Evolutionary conservation across 2,113 vertebrate species (phyloP), one percentile per base, ranked within the genome.

Genomic region (Melanerpes formicivorus): DNA sequence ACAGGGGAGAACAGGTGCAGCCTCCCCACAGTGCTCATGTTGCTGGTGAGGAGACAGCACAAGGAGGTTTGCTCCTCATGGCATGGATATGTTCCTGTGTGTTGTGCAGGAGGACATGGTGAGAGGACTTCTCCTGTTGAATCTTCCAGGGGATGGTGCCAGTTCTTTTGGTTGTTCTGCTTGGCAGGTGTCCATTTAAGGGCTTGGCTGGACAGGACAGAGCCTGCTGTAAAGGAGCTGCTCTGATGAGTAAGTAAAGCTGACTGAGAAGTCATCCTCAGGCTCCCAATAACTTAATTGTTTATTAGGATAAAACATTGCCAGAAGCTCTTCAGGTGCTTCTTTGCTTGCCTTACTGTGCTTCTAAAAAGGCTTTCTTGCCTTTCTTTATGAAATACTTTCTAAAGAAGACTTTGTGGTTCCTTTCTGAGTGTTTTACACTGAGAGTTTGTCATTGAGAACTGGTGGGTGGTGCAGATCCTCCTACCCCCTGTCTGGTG

Each of bases 261-360:
- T 0, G 6, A 11, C 71, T 87, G 84, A 60, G 81, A 90, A 93
- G 66, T 84, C 78, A 30, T 93, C 84, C 87, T 73, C 84, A 62
- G 91, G 87, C 87, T 89, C 0, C 0, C 84, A 91, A 14, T 87
- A 81, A 60, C 69, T 80, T 88, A 81, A 85, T 87, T 66, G 44
- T 78, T 88, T 72, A 79, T 92, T 89, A 75, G 90, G 70, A 60
- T 80, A 78, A 84, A 88, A 32, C 46, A 5, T 67, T 71, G 88
- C 95, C 91, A 81, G 93, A 34, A 95, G 94, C 93, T 74, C 42
- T 80, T 86, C 88, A 84, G 90, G 77, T 93, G 88, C 76, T 65
- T 90, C 34, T 37, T 44, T 32, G 23, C 62, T 78, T 89, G 48
- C 50, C 44, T 82, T 56, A 32, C 76, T 15, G 5, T 65, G 18